These are phyloP conservation scores for Anguilla japonica DNA, from an alignment of 2,113 vertebrate genomes.

Conservation along the genomic window DNA sequence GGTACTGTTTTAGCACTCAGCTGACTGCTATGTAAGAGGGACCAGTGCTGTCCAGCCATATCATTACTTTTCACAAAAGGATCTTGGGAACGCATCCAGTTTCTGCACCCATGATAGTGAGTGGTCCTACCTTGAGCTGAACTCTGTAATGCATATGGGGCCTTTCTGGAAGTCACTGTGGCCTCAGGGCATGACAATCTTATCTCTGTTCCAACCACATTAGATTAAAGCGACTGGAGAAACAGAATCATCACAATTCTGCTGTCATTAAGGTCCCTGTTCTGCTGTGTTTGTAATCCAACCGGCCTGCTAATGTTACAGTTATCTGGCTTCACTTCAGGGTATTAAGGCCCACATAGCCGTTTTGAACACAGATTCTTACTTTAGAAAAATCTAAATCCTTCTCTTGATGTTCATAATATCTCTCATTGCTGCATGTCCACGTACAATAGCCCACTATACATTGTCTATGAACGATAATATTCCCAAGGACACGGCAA, in stretches of 20 bases:
- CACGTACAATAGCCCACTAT: too few species aligned
- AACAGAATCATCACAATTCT: neutral
- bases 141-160: neutral
- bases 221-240: neutral
- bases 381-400: too few species aligned
- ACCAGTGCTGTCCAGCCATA: neutral
- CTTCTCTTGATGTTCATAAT: too few species aligned
- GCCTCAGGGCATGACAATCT: neutral
- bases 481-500: too few species aligned
- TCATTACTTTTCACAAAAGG: neutral
- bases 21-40: neutral
- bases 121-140: neutral
- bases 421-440: too few species aligned
- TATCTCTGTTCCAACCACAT: neutral
- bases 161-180: neutral
- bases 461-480: too few species aligned
- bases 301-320: neutral
- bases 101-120: neutral
- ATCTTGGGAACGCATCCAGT: neutral
- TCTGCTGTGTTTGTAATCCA: neutral
- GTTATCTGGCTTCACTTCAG: neutral
- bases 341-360: too few species aligned
- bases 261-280: neutral
- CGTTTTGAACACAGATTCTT: too few species aligned
- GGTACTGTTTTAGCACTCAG: neutral